Conservation (phyloP, 1,140 invertebrate species). For the Dufourea novaeangliae region DNA sequence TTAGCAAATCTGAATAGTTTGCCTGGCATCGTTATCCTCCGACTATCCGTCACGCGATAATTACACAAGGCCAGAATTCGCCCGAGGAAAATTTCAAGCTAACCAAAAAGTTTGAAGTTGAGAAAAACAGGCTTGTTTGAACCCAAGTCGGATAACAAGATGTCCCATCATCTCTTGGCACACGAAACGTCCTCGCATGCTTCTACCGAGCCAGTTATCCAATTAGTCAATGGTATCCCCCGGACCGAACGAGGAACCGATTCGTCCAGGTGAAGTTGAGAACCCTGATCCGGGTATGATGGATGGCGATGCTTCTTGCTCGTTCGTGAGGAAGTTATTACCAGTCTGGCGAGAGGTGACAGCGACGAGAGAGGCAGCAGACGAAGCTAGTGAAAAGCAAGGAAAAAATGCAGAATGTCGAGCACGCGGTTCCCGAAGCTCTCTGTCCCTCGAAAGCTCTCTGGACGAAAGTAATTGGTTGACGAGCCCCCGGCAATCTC, state of each 20-base stretch:
- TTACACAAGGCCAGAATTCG: too few species aligned
- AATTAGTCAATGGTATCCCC: slow-evolving; percentile 32
- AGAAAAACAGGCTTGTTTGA: too few species aligned
- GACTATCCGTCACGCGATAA: too few species aligned
- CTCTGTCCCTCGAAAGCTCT: slow-evolving; percentile 49
- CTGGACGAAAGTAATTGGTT: slow-evolving; percentile 60
- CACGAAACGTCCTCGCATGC: background rate
- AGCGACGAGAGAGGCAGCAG: slow-evolving; percentile 19
- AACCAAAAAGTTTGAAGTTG: too few species aligned
- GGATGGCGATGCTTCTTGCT: slow-evolving; percentile 68
- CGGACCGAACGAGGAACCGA: slow-evolving; percentile 30
- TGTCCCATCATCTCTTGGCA: background rate
- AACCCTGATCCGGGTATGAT: slow-evolving; percentile 64
- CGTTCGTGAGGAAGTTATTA: slow-evolving; percentile 72
- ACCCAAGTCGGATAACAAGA: slow-evolving; percentile 8
- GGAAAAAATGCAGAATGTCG: slow-evolving; percentile 56
- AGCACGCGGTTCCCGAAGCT: slow-evolving; percentile 45
- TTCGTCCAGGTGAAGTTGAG: slow-evolving; percentile 53
- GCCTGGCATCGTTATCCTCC: too few species aligned
- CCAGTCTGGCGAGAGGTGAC: slow-evolving; percentile 53
- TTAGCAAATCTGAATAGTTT: too few species aligned
- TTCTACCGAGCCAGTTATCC: background rate
- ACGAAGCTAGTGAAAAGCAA: slow-evolving; percentile 33
- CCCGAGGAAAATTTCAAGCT: too few species aligned
- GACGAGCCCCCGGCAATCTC: slow-evolving; percentile 51